A percentile compares a stretch with the other conserved stretches of the same genome.
Conservation (phyloP, 1,140 invertebrate genomes). For the Zaprionus camerounensis region DNA sequence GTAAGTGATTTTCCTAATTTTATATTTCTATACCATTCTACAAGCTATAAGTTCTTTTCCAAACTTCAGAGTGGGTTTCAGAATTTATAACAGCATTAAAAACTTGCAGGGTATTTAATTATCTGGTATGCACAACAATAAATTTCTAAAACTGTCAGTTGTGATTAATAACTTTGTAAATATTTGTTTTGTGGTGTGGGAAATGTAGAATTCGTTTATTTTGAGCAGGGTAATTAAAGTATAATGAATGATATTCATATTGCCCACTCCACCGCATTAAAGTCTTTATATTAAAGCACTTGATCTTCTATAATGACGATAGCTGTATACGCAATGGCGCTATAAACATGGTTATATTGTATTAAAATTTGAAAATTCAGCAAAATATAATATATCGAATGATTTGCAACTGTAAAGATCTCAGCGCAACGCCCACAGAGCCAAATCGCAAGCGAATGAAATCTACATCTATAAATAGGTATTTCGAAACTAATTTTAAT, state of each 20-base stretch:
- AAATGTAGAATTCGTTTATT: conserved; percentile 3
- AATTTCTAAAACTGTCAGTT: not conserved
- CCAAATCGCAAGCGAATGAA: conserved; percentile 56
- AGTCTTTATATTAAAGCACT: not conserved
- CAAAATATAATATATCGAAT: conserved; percentile 15
- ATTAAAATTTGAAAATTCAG: not conserved
- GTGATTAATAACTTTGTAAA: not conserved
- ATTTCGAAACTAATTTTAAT: conserved; percentile 68
- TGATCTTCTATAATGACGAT: not conserved
- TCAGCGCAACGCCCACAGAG: conserved; percentile 20
- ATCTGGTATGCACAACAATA: not conserved
- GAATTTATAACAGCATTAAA: not conserved
- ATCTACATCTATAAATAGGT: conserved; percentile 61
- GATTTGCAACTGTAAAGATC: conserved; percentile 48
- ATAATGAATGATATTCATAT: conserved; percentile 6
- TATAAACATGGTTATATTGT: not conserved
- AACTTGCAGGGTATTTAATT: not conserved
- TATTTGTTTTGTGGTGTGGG: not conserved
- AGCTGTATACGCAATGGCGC: not conserved
- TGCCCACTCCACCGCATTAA: not conserved
- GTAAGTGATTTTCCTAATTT: too few relatives aligned
- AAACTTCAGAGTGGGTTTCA: too few relatives aligned
- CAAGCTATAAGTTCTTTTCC: too few relatives aligned
- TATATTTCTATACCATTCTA: too few relatives aligned
- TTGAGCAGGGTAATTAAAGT: not conserved